A percentile compares a stretch with the other conserved stretches of the same genome.
Evolutionary conservation across 1,140 invertebrate genomes (phyloP).

Genomic region (Brachionus paranguensis): DNA sequence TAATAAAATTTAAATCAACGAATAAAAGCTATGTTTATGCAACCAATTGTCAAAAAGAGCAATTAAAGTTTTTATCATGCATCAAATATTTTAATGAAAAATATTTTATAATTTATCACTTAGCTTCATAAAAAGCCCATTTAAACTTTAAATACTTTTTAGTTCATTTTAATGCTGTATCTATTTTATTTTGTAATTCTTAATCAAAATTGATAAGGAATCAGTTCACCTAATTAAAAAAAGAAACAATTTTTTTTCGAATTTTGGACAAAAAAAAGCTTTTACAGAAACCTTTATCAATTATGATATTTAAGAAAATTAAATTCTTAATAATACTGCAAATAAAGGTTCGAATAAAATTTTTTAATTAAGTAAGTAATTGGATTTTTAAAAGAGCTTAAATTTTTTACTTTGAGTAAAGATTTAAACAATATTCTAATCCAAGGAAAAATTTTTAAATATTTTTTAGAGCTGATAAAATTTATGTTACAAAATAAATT

Average conservation of each 20-base stretch:
- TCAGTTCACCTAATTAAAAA: too few species aligned
- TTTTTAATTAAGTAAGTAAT: background rate
- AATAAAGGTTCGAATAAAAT: background rate
- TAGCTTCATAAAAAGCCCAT: background rate
- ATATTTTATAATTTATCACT: background rate
- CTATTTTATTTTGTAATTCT: too few species aligned
- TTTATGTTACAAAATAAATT: background rate
- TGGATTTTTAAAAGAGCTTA: too few species aligned
- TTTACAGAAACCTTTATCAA: too few species aligned
- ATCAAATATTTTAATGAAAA: background rate
- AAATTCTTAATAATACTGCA: background rate
- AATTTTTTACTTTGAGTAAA: too few species aligned
- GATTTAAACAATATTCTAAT: too few species aligned
- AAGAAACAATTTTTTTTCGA: too few species aligned
- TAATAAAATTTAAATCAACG: background rate
- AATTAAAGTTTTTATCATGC: background rate
- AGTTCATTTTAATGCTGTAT: too few species aligned
- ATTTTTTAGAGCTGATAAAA: background rate
- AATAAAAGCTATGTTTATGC: background rate
- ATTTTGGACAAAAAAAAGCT: too few species aligned
- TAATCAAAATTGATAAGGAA: too few species aligned
- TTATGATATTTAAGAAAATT: too few species aligned
- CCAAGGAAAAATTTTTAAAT: background rate
- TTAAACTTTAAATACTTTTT: too few species aligned
- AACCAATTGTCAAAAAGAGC: background rate